Base-by-base conservation (phyloP, 35 echinoderm and acorn worm genomes). In the Hemicentrotus pulcherrimus region DNA sequence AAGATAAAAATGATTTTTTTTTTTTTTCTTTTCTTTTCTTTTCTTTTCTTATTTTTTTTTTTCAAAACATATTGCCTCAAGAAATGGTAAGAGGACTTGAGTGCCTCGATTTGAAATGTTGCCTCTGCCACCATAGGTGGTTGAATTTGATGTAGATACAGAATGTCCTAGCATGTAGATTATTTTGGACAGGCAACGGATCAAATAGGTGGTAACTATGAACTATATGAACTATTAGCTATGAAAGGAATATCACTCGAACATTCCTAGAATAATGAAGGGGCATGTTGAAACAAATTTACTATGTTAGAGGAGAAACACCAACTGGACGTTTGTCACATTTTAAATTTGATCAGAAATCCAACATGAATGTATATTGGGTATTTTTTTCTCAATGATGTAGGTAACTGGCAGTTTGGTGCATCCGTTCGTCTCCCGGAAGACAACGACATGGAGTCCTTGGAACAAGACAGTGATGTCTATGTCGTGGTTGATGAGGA, bases 401-500 rank as follows among this genome's bases (percentile, higher is more conserved):
- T 46, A 99, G 98, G 97, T 95, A 96, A 97, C 61, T 99, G 97
- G 98, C 59, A 95, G 78, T 99, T 97, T 97, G 61, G 85, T 31
- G 46, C 47, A 60, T 61, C 32, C 2, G 41, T 47, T 24, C 30
- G 32, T 5, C 31, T 94, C 6, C 46, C 93, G 50, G 31, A 86
- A 19, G 96, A 97, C 31, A 96, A 96, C 19, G 47, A 95, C 14
- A 31, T 94, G n/a, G 22, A 91, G 47, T 55, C 45, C 35, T 33
- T 32, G 90, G 91, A 71, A 24, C 86, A 46, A n/a, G 61, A 65
- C 71, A 94, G 95, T 9, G 96, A 94, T 46, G 94, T 92, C 12
- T 94, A 96, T 47, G 86, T 95, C 28, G 95, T 96, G 11, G 60
- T 97, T 33, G 98, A 99, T 94, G 98, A 99, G 61, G 98, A 99